Evolutionary conservation across 2,797 vertebrate genomes (phyloP).

Genomic region (Threskiornis aethiopicus): DNA sequence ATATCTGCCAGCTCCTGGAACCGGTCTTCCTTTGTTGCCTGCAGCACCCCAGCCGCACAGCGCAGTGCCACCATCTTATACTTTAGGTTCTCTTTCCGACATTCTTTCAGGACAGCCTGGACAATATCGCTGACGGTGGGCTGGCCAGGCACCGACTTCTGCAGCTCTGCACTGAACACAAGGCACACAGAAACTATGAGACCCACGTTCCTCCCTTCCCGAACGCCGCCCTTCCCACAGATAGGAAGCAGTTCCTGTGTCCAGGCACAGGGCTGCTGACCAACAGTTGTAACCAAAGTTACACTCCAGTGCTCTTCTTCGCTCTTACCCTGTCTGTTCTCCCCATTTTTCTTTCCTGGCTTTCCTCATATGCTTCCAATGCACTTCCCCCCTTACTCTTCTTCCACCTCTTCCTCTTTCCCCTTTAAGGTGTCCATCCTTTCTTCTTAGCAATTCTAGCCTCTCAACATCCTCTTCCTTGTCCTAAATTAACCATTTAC

Average conservation of each 20-base stretch:
- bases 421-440: neutral
- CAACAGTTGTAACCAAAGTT: neutral
- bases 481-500: neutral
- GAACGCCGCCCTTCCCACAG: fast-evolving
- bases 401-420: neutral
- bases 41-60: slow-evolving; percentile 85
- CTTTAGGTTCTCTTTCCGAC: slow-evolving; percentile 88
- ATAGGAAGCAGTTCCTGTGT: neutral
- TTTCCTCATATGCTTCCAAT: neutral
- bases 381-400: neutral
- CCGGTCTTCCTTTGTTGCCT: slow-evolving; percentile 86
- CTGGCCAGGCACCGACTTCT: slow-evolving; percentile 83
- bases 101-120: slow-evolving; percentile 90
- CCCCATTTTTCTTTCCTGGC: neutral
- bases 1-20: slow-evolving; percentile 88
- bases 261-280: neutral
- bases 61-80: slow-evolving; percentile 91
- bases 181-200: neutral
- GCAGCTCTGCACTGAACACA: slow-evolving; percentile 81
- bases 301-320: neutral
- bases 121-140: slow-evolving; percentile 83
- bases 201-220: neutral
- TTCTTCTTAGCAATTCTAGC: neutral
- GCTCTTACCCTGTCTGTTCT: neutral
- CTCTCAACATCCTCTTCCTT: neutral